A percentile compares a stretch with the other conserved stretches of the same genome.
Evolutionary conservation across 2,888 invertebrate genomes (phyloP).

Genomic region (Sclerodermus sp.): DNA sequence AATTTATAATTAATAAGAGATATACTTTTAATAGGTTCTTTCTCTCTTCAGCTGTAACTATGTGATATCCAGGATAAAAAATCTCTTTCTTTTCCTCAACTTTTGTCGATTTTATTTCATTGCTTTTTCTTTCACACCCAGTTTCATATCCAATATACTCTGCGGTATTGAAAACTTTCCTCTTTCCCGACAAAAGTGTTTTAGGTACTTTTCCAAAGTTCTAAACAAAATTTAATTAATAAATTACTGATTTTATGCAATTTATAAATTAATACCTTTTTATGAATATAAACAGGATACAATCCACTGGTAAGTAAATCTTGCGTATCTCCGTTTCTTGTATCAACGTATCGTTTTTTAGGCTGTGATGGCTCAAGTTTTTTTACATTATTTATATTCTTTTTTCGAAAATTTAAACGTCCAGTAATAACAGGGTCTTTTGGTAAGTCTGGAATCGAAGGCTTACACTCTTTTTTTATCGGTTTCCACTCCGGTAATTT

Average conservation of each 20-base stretch:
- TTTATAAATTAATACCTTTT: constrained; percentile 55
- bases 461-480: constrained; percentile 15
- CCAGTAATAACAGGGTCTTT: constrained; percentile 21
- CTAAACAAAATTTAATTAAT: constrained; percentile 20
- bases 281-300: constrained; percentile 67
- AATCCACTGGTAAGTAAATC: constrained; percentile 68
- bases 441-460: constrained; percentile 15
- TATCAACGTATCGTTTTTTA: constrained; percentile 65
- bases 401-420: constrained; percentile 61
- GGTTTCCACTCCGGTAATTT: constrained; percentile 33
- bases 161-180: constrained; percentile 29
- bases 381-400: constrained; percentile 66
- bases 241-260: background rate
- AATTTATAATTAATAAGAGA: constrained; percentile 15
- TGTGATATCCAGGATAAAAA: constrained; percentile 3
- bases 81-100: constrained; percentile 23
- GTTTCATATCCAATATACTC: constrained; percentile 47
- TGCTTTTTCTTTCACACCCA: constrained; percentile 48
- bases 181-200: background rate
- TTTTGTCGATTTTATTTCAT: constrained; percentile 27
- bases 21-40: constrained; percentile 64
- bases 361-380: constrained; percentile 62
- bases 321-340: constrained; percentile 66
- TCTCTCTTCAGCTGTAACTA: constrained; percentile 65
- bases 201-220: constrained; percentile 38